Base-by-base conservation (phyloP, 1,140 invertebrate genomes). In the Drosophila setifemur region DNA sequence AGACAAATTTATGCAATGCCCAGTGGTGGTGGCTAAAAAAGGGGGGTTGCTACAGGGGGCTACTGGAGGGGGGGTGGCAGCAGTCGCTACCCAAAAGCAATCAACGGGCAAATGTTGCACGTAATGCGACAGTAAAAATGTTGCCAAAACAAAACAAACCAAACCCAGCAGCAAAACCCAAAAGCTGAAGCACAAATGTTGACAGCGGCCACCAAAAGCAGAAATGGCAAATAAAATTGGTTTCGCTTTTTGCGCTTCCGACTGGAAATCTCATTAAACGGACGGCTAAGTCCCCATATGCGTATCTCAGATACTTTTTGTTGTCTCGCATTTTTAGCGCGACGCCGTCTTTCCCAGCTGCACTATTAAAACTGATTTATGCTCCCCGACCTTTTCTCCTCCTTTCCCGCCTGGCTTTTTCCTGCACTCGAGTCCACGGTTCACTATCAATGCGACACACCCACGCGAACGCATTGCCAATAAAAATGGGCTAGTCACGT, bases 311-410 rank as follows among this genome's bases (percentile, higher is more conserved):
- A 28, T 40, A 43, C 44, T 49, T 40, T 8, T 14, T 21, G 11
- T 43, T n/a, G n/a, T n/a, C n/a, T n/a, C n/a, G n/a, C 7, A 9
- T 44, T 35, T 33, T 72, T 52, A 60, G 28, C n/a, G 31, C 35
- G 21, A 66, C 52, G 66, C 58, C 67, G 58, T 45, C 61, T 73
- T 35, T 57, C 49, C 61, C 79, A 78, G 79, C 79, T 74, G 69
- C 53, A 76, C 79, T 83, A 85, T 83, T 83, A 83, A 83, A 85
- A 71, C 73, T 85, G 78, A 83, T 83, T 83, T 83, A 83, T 83
- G 64, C 54, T 21, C 66, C 29, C 29, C 63, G 43, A 53, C 43
- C 50, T 35, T 21, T 37, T 58, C 43, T 16, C 21, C 49, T 49
- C 48, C 11, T 44, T 21, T 11, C 16, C 42, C 49, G 33, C 43